These are phyloP conservation scores for Phlogophora meticulosa DNA, from an alignment of 2,888 invertebrate species.

Conservation along the genomic window DNA sequence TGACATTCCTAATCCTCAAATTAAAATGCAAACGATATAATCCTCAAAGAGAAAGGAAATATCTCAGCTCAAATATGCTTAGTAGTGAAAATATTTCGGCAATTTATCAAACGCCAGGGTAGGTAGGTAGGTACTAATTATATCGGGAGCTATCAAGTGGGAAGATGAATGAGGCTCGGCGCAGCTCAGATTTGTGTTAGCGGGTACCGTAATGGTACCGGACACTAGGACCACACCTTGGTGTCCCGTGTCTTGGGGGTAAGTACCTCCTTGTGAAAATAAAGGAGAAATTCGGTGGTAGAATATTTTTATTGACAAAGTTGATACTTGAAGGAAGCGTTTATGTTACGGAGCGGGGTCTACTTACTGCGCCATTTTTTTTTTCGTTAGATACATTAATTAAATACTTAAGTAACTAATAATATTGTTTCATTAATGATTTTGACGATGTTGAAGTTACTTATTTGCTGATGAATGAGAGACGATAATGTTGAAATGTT, in stretches of 20 bases:
- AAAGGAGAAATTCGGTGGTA: neutral
- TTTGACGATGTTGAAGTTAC: no score
- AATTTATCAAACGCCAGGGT: constrained; percentile 56
- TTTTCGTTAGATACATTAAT: no score
- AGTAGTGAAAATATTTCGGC: constrained; percentile 50
- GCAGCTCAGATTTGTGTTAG: constrained; percentile 50
- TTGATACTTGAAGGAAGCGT: neutral
- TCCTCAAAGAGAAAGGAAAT: constrained; percentile 34
- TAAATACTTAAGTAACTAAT: no score
- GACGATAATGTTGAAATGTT: no score
- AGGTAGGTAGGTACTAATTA: constrained; percentile 55
- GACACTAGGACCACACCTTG: constrained; percentile 26
- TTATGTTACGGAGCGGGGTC: neutral
- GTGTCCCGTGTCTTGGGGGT: constrained; percentile 18
- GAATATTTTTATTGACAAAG: neutral
- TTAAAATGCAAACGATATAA: constrained; percentile 52
- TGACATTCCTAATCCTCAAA: constrained; percentile 28
- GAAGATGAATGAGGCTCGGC: constrained; percentile 51
- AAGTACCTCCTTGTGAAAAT: neutral
- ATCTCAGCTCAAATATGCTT: constrained; percentile 19
- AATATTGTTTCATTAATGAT: no score
- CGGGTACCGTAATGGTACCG: constrained; percentile 6
- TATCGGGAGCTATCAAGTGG: constrained; percentile 59
- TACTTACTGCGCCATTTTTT: neutral
- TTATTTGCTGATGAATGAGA: no score